Evolutionary conservation across 2,113 vertebrate species (phyloP).

Genomic region (Myodes glareolus): DNA sequence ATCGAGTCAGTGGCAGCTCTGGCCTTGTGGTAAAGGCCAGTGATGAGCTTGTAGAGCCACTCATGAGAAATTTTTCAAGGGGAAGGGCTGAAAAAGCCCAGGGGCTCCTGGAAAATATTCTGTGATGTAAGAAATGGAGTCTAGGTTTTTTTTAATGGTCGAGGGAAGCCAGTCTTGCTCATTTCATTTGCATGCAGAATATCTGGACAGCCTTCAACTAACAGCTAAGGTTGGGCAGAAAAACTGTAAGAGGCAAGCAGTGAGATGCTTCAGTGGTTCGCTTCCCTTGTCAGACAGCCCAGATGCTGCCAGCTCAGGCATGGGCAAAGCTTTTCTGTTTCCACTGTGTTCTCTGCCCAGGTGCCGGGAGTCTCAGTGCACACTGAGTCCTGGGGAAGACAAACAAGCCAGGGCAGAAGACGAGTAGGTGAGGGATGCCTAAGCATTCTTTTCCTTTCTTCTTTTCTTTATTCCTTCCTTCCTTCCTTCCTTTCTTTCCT

Average conservation of each 20-base stretch:
- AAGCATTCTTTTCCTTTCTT: background rate
- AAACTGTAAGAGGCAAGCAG: background rate
- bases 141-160: background rate
- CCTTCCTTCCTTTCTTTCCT: too few relatives aligned
- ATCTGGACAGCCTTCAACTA: background rate
- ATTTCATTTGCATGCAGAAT: background rate
- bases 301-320: background rate
- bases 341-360: background rate
- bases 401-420: background rate
- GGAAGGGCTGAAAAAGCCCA: background rate
- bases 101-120: background rate
- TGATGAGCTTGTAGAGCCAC: background rate
- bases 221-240: background rate
- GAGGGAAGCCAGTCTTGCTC: background rate
- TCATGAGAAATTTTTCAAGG: background rate
- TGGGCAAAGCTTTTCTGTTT: slow-evolving; percentile 15
- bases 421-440: background rate
- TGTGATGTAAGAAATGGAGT: background rate
- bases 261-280: background rate
- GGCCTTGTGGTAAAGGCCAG: background rate
- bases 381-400: background rate
- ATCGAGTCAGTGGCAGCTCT: slow-evolving; percentile 26
- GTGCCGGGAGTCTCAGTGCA: background rate
- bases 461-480: background rate
- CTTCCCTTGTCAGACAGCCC: background rate